These are phyloP conservation scores for Calameuta filiformis DNA, from an alignment of 2,888 invertebrate genomes.

Conservation along the genomic window DNA sequence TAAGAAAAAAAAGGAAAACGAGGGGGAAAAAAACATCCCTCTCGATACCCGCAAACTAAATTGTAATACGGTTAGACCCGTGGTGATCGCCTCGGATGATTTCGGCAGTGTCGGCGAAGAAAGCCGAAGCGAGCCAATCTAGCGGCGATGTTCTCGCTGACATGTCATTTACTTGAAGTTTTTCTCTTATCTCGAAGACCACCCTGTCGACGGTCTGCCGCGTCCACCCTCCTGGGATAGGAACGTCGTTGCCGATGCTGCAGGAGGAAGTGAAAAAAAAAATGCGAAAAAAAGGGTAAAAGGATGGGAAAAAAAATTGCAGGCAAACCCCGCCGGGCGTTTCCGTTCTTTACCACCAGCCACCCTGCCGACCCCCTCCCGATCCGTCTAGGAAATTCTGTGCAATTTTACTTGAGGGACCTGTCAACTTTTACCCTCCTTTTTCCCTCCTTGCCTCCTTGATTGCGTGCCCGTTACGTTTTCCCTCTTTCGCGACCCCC, in stretches of 20 bases:
- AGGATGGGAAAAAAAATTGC: not conserved
- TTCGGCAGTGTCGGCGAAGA: constrained; percentile 6
- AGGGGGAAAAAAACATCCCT: not conserved
- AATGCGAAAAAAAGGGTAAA: not conserved
- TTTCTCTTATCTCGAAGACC: constrained; percentile 17
- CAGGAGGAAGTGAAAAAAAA: not conserved
- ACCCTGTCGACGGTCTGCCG: constrained; percentile 1
- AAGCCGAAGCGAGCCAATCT: constrained; percentile 37
- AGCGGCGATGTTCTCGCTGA: constrained; percentile 23
- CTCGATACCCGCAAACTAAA: not conserved
- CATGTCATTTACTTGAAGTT: constrained; percentile 29
- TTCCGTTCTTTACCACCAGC: constrained; percentile 3
- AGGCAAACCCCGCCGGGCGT: constrained; percentile 3
- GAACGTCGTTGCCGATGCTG: not conserved
- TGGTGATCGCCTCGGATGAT: not conserved
- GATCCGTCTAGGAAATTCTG: not conserved
- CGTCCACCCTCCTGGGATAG: not conserved
- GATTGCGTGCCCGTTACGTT: not conserved
- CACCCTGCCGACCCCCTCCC: not conserved
- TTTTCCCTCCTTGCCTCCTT: not conserved
- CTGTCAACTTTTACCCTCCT: not conserved
- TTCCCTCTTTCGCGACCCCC: no score
- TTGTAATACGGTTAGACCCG: not conserved
- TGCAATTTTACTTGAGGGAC: not conserved
- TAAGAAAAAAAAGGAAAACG: no score